Evolutionary conservation across 2,888 invertebrate genomes (phyloP).

Genomic region (Drosophila nr. fundita): DNA sequence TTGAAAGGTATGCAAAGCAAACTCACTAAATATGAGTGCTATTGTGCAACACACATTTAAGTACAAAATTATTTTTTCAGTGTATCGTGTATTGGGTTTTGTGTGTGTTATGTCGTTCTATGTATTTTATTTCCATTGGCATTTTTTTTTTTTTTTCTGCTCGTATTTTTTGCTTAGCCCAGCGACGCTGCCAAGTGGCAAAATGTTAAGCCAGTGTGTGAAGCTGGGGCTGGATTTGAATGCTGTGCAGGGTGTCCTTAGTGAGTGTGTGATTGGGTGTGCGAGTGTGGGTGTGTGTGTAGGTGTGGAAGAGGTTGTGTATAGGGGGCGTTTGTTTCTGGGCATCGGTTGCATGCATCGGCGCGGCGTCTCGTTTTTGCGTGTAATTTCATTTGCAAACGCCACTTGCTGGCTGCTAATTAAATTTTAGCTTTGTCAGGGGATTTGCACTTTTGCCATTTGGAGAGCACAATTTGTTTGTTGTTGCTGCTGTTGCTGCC

Average conservation of each 20-base stretch:
- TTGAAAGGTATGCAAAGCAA: no score
- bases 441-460: constrained; percentile 64
- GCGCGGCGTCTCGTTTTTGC: constrained; percentile 56
- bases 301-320: constrained; percentile 5
- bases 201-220: constrained; percentile 73
- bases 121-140: constrained; percentile 69
- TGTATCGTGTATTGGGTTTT: constrained; percentile 24
- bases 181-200: constrained; percentile 68
- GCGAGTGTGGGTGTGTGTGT: background rate
- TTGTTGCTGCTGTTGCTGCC: constrained; percentile 6
- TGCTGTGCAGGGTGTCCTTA: constrained; percentile 15
- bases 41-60: no score
- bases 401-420: constrained; percentile 78
- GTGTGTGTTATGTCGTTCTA: constrained; percentile 55
- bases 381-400: constrained; percentile 76
- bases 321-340: constrained; percentile 25
- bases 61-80: no score
- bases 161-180: constrained; percentile 44
- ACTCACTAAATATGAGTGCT: no score
- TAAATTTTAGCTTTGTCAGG: constrained; percentile 78
- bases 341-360: constrained; percentile 57
- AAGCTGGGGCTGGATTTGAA: constrained; percentile 44
- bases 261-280: background rate
- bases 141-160: constrained; percentile 4
- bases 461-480: constrained; percentile 35